Percentiles rank a stretch among this genome's conserved stretches.
Conservation (phyloP, 2,113 vertebrate genomes). For the Scortum barcoo region DNA sequence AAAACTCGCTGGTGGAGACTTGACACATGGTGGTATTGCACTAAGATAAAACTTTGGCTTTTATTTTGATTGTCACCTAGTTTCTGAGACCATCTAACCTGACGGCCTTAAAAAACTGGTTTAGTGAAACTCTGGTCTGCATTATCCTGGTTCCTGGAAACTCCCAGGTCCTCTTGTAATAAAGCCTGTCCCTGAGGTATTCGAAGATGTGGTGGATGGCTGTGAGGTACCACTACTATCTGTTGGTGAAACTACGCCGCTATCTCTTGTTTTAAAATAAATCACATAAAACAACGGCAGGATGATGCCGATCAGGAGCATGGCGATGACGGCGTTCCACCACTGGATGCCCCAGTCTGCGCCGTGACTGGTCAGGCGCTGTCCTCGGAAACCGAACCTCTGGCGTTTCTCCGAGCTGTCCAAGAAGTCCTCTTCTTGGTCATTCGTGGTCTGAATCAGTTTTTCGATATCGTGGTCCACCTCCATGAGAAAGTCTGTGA, state of each 20-base stretch:
- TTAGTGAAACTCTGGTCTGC: background rate
- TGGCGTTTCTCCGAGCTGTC: slow-evolving; percentile 40
- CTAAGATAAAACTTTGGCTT: slow-evolving; percentile 15
- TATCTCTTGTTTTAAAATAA: slow-evolving; percentile 91
- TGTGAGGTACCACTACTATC: slow-evolving; percentile 8
- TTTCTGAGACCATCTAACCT: background rate
- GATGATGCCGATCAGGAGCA: slow-evolving; percentile 93
- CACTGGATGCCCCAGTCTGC: slow-evolving; percentile 94
- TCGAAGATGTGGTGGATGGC: slow-evolving; percentile 40
- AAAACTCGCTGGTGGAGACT: background rate
- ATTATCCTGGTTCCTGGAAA: slow-evolving; percentile 43
- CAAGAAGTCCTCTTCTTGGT: slow-evolving; percentile 51
- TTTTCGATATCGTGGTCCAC: slow-evolving; percentile 90
- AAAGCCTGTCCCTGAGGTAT: slow-evolving; percentile 37
- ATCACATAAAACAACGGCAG: slow-evolving; percentile 94
- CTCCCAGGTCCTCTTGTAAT: background rate
- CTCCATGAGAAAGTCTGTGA: slow-evolving; percentile 88
- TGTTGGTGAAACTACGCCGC: slow-evolving; percentile 42
- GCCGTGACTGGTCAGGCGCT: slow-evolving; percentile 63
- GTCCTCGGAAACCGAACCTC: slow-evolving; percentile 24
- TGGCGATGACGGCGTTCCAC: slow-evolving; percentile 95
- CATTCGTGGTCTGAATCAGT: slow-evolving; percentile 80
- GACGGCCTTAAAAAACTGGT: slow-evolving; percentile 4
- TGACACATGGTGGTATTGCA: slow-evolving; percentile 19
- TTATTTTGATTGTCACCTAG: slow-evolving; percentile 9